Evolutionary conservation across 2,888 invertebrate genomes (phyloP), one percentile per base, ranked within the genome.

Genomic region (Oligia fasciuncula): DNA sequence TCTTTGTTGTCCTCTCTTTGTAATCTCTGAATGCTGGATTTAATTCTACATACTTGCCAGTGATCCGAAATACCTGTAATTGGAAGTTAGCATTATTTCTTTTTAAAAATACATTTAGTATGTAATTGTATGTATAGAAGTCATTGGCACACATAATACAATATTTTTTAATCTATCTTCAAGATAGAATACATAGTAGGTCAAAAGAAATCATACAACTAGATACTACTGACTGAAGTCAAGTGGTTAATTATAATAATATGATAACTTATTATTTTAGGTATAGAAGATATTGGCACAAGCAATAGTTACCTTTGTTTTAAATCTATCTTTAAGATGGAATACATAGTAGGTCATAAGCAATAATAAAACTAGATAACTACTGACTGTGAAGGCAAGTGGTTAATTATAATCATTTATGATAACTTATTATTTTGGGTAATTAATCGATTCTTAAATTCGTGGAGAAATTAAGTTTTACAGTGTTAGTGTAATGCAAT

Each of bases 21-120:
- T 99, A 99, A 91, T 98, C 98, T 91, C 98, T 97, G 93, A 99
- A 98, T 76, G 98, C 98, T 88, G 99, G 98, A 96, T 99, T 99
- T 87, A 99, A 95, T 94, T 98, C 98, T 70, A 99, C 98, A 94
- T 97, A 97, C 90, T 97, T 97, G 13, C 98, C 97, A 84, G 97
- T 97, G 90, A 98, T 97, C 95, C 97, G 97, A 94, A 98, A 98
- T 83, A 98, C 98, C 98, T 98, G 90, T n/a, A 91, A 91, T 70
- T 57, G n/a, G 23, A 51, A 75, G n/a, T 51, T 77, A 17, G 17
- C 40, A 54, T 57, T 54, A 11, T 40, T 62, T 17, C 0, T 62
- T 62, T 19, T 68, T 17, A 35, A 35, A 17, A 63, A 46, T 46
- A 46, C 46, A 46, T 46, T 46, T 11, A 19, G 4, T 19, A 40